Base-by-base conservation (phyloP, 1,140 invertebrate genomes). In the Drosophila ambigua region DNA sequence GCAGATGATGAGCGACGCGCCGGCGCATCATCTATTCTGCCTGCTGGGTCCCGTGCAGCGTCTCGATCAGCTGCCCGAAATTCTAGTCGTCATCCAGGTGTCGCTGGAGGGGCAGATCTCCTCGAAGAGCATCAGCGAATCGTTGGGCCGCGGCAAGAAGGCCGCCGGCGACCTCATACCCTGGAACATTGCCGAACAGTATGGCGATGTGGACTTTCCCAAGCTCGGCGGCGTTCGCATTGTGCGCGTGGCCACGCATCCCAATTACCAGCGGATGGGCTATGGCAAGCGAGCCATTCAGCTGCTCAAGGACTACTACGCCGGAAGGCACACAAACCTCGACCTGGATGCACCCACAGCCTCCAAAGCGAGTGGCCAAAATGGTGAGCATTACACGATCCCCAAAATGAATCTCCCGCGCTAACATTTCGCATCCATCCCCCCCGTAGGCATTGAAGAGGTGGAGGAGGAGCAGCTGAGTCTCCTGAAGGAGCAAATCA, bases 1-100 rank as follows among this genome's bases (percentile, higher is more conserved):
- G 8, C 98, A 99, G 94, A 96, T 99, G 95, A 95, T 99, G 93
- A 98, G 98, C 9, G 99, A 99, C 94, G 98, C 99, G 8, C 99
- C 99, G 0, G 98, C 98, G 4, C 99, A 99, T 93, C 97, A 99
- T 92, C 92, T 99, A 16, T 99, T 99, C 93, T 98, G 98, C 88
- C 93, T 99, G 13, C 93, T 99, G 51, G 97, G 97, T 0, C 98
- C 98, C 1, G 94, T 95, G 76, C 93, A 94, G 5, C 94, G 95
- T 31, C 93, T 94, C 64, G 95, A 95, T 69, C 88, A 93, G 44
- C 92, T 99, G 57, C 98, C 98, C 0, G 97, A 99, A 92, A 96
- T 99, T 51, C 93, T 99, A 5, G 97, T 96, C 81, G 97, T 98
- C 4, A 93, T 99, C 62, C 98, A 99, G 93, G 95, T 99, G 58